Percentiles rank a stretch among this genome's conserved stretches.
phyloP scores from a whole-genome alignment of 2,888 invertebrate species.

The Ophonus ardosiacus region DNA sequence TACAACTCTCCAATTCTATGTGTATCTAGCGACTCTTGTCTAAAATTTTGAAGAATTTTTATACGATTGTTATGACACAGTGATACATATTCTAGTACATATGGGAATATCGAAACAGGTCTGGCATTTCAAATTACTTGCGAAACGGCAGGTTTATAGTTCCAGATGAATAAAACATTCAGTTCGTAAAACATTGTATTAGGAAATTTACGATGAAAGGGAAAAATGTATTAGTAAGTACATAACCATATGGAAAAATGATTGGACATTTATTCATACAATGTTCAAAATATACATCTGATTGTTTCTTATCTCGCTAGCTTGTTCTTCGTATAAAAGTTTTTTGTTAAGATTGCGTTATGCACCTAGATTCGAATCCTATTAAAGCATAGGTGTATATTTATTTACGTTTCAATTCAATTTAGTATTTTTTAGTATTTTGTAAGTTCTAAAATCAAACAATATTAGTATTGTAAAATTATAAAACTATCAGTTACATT shows the following conservation, averaged over 20 bases:
- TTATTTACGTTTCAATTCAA: too few relatives aligned
- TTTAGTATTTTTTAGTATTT: too few relatives aligned
- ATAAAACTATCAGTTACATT: too few relatives aligned
- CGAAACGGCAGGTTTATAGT: conserved; percentile 51
- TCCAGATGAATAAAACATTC: conserved; percentile 47
- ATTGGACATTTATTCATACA: neutral
- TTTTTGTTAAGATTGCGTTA: too few relatives aligned
- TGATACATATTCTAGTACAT: conserved; percentile 53
- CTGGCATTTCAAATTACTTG: conserved; percentile 46
- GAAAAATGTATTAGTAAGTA: neutral
- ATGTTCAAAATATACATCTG: too few relatives aligned
- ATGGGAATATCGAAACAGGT: conserved; percentile 13
- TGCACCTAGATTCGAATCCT: too few relatives aligned
- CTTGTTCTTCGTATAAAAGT: too few relatives aligned
- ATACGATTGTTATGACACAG: conserved; percentile 43
- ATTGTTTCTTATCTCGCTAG: too few relatives aligned
- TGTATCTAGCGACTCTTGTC: neutral
- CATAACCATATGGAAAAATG: neutral
- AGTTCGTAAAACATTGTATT: conserved; percentile 13
- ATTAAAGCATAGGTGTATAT: too few relatives aligned
- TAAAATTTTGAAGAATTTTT: conserved; percentile 18
- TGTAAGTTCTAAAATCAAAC: too few relatives aligned
- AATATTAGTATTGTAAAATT: too few relatives aligned
- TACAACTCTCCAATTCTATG: neutral
- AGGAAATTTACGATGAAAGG: neutral